Evolutionary conservation across 2,888 invertebrate species (phyloP).

Genomic region (Spisula subtruncata): DNA sequence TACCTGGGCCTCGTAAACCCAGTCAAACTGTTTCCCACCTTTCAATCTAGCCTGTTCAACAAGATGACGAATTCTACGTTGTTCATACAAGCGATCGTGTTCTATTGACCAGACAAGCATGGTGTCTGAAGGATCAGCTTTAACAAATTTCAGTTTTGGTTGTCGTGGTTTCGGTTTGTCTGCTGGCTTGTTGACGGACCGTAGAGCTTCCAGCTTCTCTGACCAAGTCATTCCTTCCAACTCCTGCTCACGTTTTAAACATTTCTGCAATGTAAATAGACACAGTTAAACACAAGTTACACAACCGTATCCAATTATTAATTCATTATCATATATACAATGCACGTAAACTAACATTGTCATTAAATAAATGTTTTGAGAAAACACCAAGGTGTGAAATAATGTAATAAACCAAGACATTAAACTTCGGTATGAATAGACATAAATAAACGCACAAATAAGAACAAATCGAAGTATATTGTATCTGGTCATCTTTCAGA

Average conservation of each 20-base stretch:
- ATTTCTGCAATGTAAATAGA: slow-evolving; percentile 57
- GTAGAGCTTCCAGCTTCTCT: slow-evolving; percentile 75
- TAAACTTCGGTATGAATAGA: too few species aligned
- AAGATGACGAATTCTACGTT: slow-evolving; percentile 76
- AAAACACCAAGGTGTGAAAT: too few species aligned
- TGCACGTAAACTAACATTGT: too few species aligned
- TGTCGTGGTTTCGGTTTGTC: slow-evolving; percentile 69
- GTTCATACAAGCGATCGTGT: slow-evolving; percentile 75
- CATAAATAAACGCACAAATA: too few species aligned
- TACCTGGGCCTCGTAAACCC: slow-evolving; percentile 71
- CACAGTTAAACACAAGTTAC: too few species aligned
- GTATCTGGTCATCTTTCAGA: too few species aligned
- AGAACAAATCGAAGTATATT: too few species aligned
- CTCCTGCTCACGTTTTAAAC: slow-evolving; percentile 57
- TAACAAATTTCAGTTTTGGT: slow-evolving; percentile 71
- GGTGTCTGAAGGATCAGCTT: slow-evolving; percentile 61
- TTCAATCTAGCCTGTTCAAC: slow-evolving; percentile 77
- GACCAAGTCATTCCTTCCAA: slow-evolving; percentile 74
- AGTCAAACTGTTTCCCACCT: slow-evolving; percentile 74
- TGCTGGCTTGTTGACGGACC: slow-evolving; percentile 74
- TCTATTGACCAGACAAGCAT: slow-evolving; percentile 62
- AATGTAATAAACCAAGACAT: too few species aligned
- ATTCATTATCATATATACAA: too few species aligned
- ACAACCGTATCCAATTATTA: too few species aligned
- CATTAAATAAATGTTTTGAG: too few species aligned